phyloP scores from a whole-genome alignment of 2,113 vertebrate species.

The Taurulus bubalis region DNA sequence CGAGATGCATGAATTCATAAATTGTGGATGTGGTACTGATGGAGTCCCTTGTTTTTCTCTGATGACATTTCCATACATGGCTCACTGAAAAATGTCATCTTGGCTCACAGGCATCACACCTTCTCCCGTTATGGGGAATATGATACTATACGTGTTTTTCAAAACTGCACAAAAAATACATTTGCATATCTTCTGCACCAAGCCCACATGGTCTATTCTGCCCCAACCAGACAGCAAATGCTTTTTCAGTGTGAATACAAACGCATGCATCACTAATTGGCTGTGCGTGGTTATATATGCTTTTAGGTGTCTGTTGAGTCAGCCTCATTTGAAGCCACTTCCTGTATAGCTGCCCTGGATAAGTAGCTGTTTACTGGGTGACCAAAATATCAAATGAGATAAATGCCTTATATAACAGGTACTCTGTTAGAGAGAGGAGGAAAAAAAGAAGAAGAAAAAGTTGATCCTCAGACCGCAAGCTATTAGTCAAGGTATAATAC shows the following conservation, averaged over 20 bases:
- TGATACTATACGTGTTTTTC: conserved; percentile 11
- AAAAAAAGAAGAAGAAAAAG: neutral
- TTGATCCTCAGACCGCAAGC: conserved; percentile 48
- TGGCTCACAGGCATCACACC: conserved; percentile 1
- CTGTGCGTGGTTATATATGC: conserved; percentile 47
- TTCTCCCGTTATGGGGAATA: conserved; percentile 28
- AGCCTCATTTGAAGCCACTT: conserved; percentile 61
- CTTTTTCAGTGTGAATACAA: conserved; percentile 57
- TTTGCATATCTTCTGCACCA: conserved; percentile 42
- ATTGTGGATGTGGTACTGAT: conserved; percentile 72
- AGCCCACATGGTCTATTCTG: conserved; percentile 49
- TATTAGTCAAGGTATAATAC: conserved; percentile 60
- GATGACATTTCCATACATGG: conserved; percentile 62
- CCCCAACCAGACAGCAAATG: conserved; percentile 30
- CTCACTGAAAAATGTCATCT: conserved; percentile 51
- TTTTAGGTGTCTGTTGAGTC: conserved; percentile 58
- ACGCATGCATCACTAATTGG: conserved; percentile 61
- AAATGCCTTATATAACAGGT: conserved; percentile 60
- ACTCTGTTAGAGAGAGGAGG: conserved; percentile 20
- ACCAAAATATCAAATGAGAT: conserved; percentile 66
- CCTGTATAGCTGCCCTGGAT: conserved; percentile 52
- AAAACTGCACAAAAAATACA: neutral
- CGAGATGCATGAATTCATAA: conserved; percentile 65
- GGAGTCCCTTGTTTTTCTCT: conserved; percentile 64
- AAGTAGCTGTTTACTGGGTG: conserved; percentile 68